These are phyloP conservation scores for Ammodytes dubius DNA, from an alignment of 2,113 vertebrate genomes.

Conservation along the genomic window DNA sequence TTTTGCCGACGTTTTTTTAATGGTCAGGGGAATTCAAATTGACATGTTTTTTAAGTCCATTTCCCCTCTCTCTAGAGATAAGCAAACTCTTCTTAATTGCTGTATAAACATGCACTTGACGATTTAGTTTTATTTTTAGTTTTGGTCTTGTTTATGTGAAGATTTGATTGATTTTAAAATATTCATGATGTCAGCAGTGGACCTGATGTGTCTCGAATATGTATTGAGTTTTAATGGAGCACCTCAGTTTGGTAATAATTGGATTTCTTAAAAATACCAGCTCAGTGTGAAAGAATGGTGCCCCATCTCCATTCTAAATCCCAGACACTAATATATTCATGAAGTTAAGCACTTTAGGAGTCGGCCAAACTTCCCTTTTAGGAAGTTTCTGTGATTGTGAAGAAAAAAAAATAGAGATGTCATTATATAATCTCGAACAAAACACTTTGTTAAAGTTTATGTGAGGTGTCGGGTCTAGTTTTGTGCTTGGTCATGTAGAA, in stretches of 20 bases:
- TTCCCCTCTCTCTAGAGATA: slow-evolving; percentile 16
- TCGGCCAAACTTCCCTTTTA: slow-evolving; percentile 7
- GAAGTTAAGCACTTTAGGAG: slow-evolving; percentile 29
- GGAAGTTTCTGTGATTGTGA: slow-evolving; percentile 27
- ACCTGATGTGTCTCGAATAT: not conserved
- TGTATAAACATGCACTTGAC: not conserved
- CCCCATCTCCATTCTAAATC: not conserved
- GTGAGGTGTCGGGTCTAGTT: not conserved
- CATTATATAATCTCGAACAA: slow-evolving; percentile 9
- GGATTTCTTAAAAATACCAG: slow-evolving; percentile 19
- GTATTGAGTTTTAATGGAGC: not conserved
- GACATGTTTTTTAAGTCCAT: not conserved
- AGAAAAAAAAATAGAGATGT: slow-evolving; percentile 11
- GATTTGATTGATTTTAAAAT: not conserved
- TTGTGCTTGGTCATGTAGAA: not conserved
- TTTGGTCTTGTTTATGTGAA: not conserved
- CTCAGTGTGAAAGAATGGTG: slow-evolving; percentile 15
- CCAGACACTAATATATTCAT: slow-evolving; percentile 42
- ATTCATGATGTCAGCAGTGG: not conserved
- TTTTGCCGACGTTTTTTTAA: slow-evolving; percentile 13
- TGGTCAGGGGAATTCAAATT: slow-evolving; percentile 13
- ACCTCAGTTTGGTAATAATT: not conserved
- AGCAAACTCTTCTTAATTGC: slow-evolving; percentile 7
- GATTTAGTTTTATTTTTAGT: not conserved
- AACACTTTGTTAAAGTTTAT: not conserved